phyloP scores from a whole-genome alignment of 2,113 vertebrate genomes.

The Vidua macroura region DNA sequence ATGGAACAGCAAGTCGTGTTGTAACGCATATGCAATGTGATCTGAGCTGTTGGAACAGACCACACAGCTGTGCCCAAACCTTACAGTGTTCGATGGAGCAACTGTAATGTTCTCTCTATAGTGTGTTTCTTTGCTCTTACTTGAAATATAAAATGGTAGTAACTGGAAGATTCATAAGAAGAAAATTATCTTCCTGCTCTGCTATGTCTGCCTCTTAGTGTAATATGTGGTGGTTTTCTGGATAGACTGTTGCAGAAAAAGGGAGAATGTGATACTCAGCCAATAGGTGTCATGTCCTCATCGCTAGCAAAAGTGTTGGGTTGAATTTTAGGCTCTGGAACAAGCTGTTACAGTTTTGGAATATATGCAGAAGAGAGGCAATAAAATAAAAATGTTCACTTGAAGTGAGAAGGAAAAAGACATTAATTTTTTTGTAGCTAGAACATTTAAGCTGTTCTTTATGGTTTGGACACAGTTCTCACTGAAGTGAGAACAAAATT shows the following conservation, averaged over 20 bases:
- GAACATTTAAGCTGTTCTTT: background rate
- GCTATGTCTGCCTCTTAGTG: background rate
- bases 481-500: background rate
- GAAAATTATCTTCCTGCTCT: background rate
- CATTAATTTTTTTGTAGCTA: background rate
- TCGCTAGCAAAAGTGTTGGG: background rate
- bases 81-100: background rate
- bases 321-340: constrained; percentile 13
- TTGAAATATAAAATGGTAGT: background rate
- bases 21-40: background rate
- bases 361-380: background rate
- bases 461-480: background rate
- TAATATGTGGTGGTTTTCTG: background rate
- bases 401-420: background rate
- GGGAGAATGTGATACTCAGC: background rate
- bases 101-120: background rate
- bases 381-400: background rate
- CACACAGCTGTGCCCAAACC: background rate
- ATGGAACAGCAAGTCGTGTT: background rate
- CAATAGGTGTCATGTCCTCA: background rate
- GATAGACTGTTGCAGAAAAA: background rate
- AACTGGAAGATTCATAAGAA: background rate
- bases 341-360: background rate
- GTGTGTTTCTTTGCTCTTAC: background rate
- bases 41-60: background rate